Conservation (phyloP, 1,140 invertebrate species). For the Geopemphigus sp. region DNA sequence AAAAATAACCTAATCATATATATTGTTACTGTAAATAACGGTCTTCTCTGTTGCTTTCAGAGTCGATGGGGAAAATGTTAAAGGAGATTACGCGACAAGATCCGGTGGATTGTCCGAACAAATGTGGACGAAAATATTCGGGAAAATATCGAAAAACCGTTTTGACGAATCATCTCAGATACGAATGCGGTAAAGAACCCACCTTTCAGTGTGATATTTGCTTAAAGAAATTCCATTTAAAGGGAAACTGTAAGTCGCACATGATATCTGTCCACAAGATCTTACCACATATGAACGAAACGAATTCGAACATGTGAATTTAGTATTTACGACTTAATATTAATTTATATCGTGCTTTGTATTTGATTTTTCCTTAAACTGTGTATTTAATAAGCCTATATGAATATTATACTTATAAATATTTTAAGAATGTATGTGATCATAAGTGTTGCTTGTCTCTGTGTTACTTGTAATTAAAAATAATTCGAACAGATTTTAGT, state of each 20-base stretch:
- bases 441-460: no score
- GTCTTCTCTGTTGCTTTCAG: background rate
- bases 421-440: no score
- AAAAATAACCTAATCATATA: background rate
- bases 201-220: slow-evolving; percentile 66
- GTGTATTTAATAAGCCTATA: background rate
- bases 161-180: slow-evolving; percentile 61
- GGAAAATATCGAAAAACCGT: slow-evolving; percentile 60
- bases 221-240: slow-evolving; percentile 71
- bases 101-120: slow-evolving; percentile 47
- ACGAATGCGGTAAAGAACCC: slow-evolving; percentile 61
- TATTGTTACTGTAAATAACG: background rate
- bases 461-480: no score
- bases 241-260: slow-evolving; percentile 60
- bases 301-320: background rate
- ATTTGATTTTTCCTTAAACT: no score
- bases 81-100: slow-evolving; percentile 16
- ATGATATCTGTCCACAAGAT: slow-evolving; percentile 52
- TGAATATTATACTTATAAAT: no score
- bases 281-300: slow-evolving; percentile 4
- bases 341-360: no score
- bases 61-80: background rate
- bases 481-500: no score
- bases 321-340: no score
- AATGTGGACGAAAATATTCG: slow-evolving; percentile 54